Conservation (phyloP, 2,888 invertebrate species). For the Auanema sp. region DNA sequence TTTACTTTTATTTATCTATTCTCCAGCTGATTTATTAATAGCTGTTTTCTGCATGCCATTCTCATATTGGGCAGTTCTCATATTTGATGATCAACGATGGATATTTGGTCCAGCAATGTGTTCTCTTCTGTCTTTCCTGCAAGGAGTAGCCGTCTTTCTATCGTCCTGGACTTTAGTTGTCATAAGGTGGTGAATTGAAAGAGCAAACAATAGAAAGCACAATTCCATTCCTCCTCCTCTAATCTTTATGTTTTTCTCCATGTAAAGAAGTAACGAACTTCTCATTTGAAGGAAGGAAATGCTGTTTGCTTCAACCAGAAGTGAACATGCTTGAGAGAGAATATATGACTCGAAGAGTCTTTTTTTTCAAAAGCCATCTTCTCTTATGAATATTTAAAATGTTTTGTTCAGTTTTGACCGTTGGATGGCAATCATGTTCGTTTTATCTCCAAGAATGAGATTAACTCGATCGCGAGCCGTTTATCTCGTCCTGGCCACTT, state of each 20-base stretch:
- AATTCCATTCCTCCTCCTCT: neutral
- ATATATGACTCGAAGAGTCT: neutral
- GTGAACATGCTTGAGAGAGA: neutral
- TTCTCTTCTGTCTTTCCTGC: constrained; percentile 65
- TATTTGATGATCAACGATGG: constrained; percentile 66
- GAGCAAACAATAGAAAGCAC: neutral
- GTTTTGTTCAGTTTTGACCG: constrained; percentile 57
- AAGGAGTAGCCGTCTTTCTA: constrained; percentile 66
- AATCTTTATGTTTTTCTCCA: neutral
- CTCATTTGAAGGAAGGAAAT: neutral
- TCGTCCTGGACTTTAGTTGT: constrained; percentile 67
- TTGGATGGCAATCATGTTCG: constrained; percentile 63
- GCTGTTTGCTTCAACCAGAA: neutral
- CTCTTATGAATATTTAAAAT: neutral
- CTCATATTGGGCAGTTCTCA: constrained; percentile 66
- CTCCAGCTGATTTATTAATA: constrained; percentile 66
- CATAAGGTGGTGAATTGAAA: constrained; percentile 54
- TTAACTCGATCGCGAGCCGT: constrained; percentile 51
- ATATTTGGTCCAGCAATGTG: constrained; percentile 67
- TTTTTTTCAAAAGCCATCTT: too few species aligned
- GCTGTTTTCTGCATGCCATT: constrained; percentile 67
- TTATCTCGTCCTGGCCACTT: constrained; percentile 55
- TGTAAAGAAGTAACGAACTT: neutral
- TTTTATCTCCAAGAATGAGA: constrained; percentile 54
- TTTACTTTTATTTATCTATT: neutral